phyloP scores from a whole-genome alignment of 2,888 invertebrate genomes.

The Plagodis dolabraria region DNA sequence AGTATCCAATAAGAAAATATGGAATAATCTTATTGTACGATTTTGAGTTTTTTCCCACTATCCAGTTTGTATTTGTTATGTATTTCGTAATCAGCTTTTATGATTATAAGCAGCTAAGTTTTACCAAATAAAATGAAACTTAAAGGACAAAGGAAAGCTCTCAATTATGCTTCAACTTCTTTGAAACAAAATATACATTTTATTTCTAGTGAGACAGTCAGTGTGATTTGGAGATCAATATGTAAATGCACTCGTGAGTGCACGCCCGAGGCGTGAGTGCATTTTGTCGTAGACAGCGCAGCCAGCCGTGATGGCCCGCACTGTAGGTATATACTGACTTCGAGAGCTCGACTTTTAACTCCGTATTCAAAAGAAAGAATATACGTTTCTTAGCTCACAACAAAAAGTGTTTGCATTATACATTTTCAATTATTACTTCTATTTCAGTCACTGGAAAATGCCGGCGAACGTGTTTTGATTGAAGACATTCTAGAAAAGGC shows the following conservation, averaged over 20 bases:
- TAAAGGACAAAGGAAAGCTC: no score
- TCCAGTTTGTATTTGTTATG: no score
- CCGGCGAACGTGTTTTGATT: no score
- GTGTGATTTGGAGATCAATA: conserved; percentile 77
- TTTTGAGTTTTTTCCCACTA: no score
- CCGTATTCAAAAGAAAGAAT: conserved; percentile 2
- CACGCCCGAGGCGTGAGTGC: conserved; percentile 69
- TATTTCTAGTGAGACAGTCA: conserved; percentile 63
- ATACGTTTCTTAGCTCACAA: not conserved
- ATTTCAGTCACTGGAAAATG: no score
- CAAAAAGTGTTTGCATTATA: not conserved
- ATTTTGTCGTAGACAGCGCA: conserved; percentile 64
- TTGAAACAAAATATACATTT: conserved; percentile 39
- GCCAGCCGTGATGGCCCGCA: conserved; percentile 8
- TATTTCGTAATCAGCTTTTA: no score
- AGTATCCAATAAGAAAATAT: no score
- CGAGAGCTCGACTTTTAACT: conserved; percentile 2
- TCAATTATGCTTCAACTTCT: conserved; percentile 1
- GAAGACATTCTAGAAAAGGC: no score
- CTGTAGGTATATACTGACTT: conserved; percentile 13
- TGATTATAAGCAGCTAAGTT: no score
- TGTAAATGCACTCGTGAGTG: conserved; percentile 77
- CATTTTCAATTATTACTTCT: no score
- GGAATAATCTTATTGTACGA: no score
- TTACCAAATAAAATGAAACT: no score